These are phyloP conservation scores for Betta splendens DNA, from an alignment of 2,797 vertebrate genomes.

Conservation along the genomic window DNA sequence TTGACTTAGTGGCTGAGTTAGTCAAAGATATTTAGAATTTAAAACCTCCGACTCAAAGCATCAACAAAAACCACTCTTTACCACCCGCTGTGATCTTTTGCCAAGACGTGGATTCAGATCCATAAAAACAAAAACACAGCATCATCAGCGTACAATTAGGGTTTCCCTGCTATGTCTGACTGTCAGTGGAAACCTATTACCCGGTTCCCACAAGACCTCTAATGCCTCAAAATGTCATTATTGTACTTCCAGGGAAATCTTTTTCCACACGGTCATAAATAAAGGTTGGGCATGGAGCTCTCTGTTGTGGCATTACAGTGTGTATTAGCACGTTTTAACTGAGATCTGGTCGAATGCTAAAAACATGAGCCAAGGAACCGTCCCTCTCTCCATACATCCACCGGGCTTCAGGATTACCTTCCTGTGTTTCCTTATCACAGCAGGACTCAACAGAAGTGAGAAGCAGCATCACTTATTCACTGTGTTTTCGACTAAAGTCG, in stretches of 20 bases:
- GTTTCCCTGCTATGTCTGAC: conserved; percentile 11
- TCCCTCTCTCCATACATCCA: not conserved
- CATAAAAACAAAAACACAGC: conserved; percentile 16
- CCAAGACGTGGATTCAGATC: conserved; percentile 25
- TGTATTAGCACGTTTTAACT: not conserved
- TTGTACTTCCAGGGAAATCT: conserved; percentile 18
- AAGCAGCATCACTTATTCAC: conserved; percentile 68
- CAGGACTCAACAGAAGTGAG: conserved; percentile 38
- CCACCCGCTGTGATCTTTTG: conserved; percentile 18
- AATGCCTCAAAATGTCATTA: conserved; percentile 1
- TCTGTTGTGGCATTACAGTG: not conserved
- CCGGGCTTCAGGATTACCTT: conserved; percentile 19
- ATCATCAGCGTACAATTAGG: conserved; percentile 20
- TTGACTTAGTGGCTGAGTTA: conserved; percentile 48
- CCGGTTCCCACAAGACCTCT: conserved; percentile 29
- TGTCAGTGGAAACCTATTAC: conserved; percentile 31
- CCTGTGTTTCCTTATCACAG: conserved; percentile 32
- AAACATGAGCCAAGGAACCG: conserved; percentile 3
- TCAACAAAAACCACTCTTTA: conserved; percentile 25
- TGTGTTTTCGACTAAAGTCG: conserved; percentile 54
- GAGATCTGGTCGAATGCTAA: not conserved
- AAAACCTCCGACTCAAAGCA: conserved; percentile 27
- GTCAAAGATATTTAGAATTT: conserved; percentile 30
- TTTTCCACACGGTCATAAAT: conserved; percentile 13
- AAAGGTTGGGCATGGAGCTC: not conserved